Conservation (phyloP, 2,888 invertebrate species). For the Muscina levida region DNA sequence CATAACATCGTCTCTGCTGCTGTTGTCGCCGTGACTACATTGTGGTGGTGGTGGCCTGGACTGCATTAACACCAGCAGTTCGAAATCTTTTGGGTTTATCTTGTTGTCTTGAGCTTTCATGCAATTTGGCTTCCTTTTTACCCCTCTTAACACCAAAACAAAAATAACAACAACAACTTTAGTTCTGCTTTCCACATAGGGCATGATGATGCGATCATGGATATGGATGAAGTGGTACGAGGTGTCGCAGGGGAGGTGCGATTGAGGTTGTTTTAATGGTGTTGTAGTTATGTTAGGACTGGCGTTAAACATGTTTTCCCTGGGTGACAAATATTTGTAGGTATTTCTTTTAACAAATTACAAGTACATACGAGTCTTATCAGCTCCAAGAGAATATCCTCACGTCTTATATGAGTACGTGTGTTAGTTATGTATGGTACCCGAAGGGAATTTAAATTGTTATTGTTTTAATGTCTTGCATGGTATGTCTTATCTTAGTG, state of each 20-base stretch:
- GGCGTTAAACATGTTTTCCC: slow-evolving; percentile 66
- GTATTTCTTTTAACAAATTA: slow-evolving; percentile 61
- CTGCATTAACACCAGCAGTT: slow-evolving; percentile 62
- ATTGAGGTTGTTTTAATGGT: slow-evolving; percentile 60
- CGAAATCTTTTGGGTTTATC: slow-evolving; percentile 63
- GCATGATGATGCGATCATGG: neutral
- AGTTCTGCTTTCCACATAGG: neutral
- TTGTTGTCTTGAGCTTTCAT: slow-evolving; percentile 63
- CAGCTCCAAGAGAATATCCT: no score
- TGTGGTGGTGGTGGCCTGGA: neutral
- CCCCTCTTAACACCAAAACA: slow-evolving; percentile 1
- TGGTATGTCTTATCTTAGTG: neutral
- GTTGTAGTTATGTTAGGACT: slow-evolving; percentile 66
- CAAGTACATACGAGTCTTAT: slow-evolving; percentile 8
- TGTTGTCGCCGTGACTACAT: no score
- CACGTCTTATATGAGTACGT: neutral
- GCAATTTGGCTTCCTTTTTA: slow-evolving; percentile 65
- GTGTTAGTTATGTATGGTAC: neutral
- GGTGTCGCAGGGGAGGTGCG: neutral
- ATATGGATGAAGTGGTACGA: neutral
- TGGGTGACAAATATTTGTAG: slow-evolving; percentile 62
- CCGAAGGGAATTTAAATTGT: slow-evolving; percentile 52
- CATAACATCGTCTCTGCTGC: no score
- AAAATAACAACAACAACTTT: no score
- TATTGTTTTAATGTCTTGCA: slow-evolving; percentile 16